Percentiles rank a stretch among this genome's conserved stretches.
Evolutionary conservation across 2,113 vertebrate genomes (phyloP).

Genomic region (Colistium nudipinnis): DNA sequence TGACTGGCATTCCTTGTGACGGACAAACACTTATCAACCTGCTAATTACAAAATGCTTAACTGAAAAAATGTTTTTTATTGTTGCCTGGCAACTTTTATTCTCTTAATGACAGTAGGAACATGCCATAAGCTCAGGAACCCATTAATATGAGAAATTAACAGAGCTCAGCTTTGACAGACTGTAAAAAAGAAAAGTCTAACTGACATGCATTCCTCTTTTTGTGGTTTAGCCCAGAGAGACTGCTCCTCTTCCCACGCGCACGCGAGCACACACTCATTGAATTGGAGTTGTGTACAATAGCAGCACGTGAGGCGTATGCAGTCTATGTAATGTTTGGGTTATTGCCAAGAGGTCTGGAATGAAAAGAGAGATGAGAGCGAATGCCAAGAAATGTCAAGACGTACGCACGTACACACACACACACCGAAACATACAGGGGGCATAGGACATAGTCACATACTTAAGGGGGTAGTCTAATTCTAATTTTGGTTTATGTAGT

Average conservation of each 20-base stretch:
- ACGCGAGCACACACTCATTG: not conserved
- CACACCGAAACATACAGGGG: conserved; percentile 11
- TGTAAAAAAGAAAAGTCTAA: conserved; percentile 1
- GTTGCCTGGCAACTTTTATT: not conserved
- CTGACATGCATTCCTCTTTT: conserved; percentile 17
- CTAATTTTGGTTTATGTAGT: not conserved
- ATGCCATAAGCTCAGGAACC: not conserved
- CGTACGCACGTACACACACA: conserved; percentile 1
- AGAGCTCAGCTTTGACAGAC: not conserved
- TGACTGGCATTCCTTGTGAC: not conserved
- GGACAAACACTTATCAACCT: not conserved
- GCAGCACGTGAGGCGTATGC: too few species aligned
- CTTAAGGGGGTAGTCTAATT: conserved; percentile 4
- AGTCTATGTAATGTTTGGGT: too few species aligned
- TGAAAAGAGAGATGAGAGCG: too few species aligned
- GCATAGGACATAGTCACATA: conserved; percentile 19
- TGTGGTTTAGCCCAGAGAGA: conserved; percentile 20
- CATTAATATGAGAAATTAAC: not conserved
- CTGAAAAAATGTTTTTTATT: not conserved
- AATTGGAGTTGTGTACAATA: too few species aligned
- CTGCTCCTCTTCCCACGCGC: not conserved
- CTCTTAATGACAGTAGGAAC: not conserved
- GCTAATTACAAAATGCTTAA: not conserved
- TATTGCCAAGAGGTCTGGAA: too few species aligned
- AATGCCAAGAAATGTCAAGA: too few species aligned